Base-by-base conservation (phyloP, 2,888 invertebrate species). In the Drosophila recens region DNA sequence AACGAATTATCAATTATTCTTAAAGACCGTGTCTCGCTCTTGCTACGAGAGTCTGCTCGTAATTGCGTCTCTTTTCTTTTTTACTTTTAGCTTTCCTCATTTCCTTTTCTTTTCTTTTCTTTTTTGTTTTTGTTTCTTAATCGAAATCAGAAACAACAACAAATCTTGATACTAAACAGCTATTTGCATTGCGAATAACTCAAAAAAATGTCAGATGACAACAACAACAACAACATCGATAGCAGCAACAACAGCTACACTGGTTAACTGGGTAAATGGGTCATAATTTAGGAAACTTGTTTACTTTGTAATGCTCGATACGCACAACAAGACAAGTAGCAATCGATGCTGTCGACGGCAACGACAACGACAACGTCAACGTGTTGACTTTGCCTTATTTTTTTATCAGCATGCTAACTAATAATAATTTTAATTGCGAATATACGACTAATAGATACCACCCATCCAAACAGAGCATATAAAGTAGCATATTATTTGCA, bases 261-360 rank as follows among this genome's bases (percentile, higher is more conserved):
- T 59, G 49, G 65, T 64, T 83, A 85, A 85, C 89, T 92, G 82
- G 91, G 91, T 88, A 92, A 92, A 82, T 91, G 88, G 91, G 92
- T 91, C 92, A 91, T 87, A 90, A 87, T 90, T 92, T 91, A 90
- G 90, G 90, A 91, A 91, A 92, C 91, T 87, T 70, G 91, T 91
- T 91, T 89, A 61, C 76, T 67, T 64, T 68, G 58, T 46, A 74
- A 67, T 67, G 36, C 42, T 54, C 33, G 38, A 56, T 68, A 74
- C 65, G 79, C 79, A 69, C 53, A 23, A 4, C 53, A 46, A 23
- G 57, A 4, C 53, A 46, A 23, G 57, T 54, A 54, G 61, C 73
- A 43, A 78, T 72, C 27, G 52, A 56, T 46, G 40, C 38, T 62
- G 13, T 66, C 48, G 33, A 52, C 66, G 56, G 54, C 73, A 49